These are phyloP conservation scores for Drosophila grimshawi DNA, from an alignment of 1,140 invertebrate genomes.

Conservation along the genomic window DNA sequence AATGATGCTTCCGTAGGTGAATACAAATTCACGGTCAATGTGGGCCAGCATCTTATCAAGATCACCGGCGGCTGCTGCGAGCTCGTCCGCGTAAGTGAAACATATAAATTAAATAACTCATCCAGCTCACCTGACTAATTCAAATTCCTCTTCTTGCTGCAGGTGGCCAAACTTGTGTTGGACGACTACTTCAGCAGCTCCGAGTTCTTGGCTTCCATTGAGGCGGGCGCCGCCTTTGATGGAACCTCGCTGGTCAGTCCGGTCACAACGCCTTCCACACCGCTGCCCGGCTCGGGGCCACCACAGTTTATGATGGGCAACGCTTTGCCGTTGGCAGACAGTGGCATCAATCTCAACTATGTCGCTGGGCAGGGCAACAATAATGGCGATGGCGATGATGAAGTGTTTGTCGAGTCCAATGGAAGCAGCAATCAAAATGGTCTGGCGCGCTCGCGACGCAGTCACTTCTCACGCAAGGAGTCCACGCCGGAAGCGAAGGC, in stretches of 20 bases:
- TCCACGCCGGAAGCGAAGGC: slow-evolving; percentile 74
- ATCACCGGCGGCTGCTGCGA: slow-evolving; percentile 93
- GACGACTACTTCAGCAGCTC: slow-evolving; percentile 91
- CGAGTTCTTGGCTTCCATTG: slow-evolving; percentile 80
- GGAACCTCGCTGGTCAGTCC: slow-evolving; percentile 70
- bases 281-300: slow-evolving; percentile 68
- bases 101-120: not conserved
- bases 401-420: slow-evolving; percentile 70
- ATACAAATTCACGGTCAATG: slow-evolving; percentile 93
- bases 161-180: slow-evolving; percentile 93
- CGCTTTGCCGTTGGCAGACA: slow-evolving; percentile 74
- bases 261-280: slow-evolving; percentile 78
- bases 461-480: slow-evolving; percentile 84
- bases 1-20: slow-evolving; percentile 93
- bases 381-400: slow-evolving; percentile 78
- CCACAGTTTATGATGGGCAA: slow-evolving; percentile 71
- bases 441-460: slow-evolving; percentile 78
- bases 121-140: not conserved
- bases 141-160: slow-evolving; percentile 2
- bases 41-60: slow-evolving; percentile 92
- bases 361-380: slow-evolving; percentile 53
- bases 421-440: slow-evolving; percentile 66
- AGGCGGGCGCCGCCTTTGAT: slow-evolving; percentile 82
- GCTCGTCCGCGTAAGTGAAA: slow-evolving; percentile 89
- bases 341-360: slow-evolving; percentile 81